Base-by-base conservation (phyloP, 2,888 invertebrate species). In the Rhingia campestris region DNA sequence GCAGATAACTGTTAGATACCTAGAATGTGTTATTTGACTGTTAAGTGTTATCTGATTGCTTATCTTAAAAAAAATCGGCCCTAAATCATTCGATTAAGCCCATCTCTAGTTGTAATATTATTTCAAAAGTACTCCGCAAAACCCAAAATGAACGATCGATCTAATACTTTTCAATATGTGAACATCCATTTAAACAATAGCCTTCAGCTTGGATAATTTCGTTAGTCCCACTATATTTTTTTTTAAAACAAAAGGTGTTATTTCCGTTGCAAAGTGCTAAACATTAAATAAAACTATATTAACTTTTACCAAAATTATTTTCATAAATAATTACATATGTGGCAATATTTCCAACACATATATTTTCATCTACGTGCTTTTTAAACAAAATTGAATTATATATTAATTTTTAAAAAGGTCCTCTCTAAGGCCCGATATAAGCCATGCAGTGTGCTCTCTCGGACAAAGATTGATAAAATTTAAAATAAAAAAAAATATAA, bases 371-470 rank as follows among this genome's bases (percentile, higher is more conserved):
- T 70, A 82, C 53, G 77, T 82, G 82, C 75, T 59, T 45, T 75
- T 5, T 12, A n/a, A 33, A 6, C n/a, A 43, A 14, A 32, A 41
- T 10, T 63, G 12, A 39, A 53, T 14, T 30, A n/a, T n/a, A n/a
- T 56, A 4, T 47, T 59, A 35, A 41, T 41, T 49, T 30, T 58
- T 10, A 10, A 64, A 64, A 47, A 43, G 69, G 67, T 58, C 73
- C 73, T 49, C 33, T 70, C 37, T 70, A 75, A 61, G 59, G 77
- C 59, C 70, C 70, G 22, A 61, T 12, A 6, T 49, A 91, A 91
- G 91, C 91, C 91, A 91, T 91, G 91, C 91, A 91, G 90, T 91
- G 91, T 88, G 89, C 88, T 90, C 91, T 91, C 91, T 91, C 91
- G 91, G 91, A 91, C 88, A 88, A 47, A 43, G 53, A 39, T 53